phyloP scores from a whole-genome alignment of 92 coral and sea anemone genomes.

The Porites cylindrica region DNA sequence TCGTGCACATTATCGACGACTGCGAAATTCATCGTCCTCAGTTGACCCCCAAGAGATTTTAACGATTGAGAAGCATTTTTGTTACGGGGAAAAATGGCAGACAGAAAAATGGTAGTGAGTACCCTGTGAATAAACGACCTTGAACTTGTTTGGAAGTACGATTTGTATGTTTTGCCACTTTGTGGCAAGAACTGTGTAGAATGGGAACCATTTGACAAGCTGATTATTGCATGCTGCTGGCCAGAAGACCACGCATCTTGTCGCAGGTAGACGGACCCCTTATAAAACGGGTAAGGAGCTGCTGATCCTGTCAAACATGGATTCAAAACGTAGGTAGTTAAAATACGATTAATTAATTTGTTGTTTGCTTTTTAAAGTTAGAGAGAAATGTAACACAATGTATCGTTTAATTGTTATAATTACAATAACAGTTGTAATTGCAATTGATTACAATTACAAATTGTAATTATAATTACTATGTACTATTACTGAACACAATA shows the following conservation, averaged over 20 bases:
- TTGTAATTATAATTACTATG: too few species aligned
- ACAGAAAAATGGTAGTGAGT: not conserved
- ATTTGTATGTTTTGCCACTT: not conserved
- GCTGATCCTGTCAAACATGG: not conserved
- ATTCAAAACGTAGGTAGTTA: not conserved
- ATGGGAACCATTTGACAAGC: not conserved
- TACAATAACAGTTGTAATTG: too few species aligned
- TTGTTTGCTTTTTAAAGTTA: not conserved
- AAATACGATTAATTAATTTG: not conserved
- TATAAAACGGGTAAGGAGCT: too few species aligned
- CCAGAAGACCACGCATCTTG: not conserved
- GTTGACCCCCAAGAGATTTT: not conserved
- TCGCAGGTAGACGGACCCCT: too few species aligned
- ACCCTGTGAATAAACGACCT: not conserved
- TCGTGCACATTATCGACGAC: not conserved
- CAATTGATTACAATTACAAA: too few species aligned
- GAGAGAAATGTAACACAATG: conserved; percentile 10
- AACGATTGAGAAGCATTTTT: not conserved
- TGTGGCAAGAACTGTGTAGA: not conserved
- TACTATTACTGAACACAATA: too few species aligned
- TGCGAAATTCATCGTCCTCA: not conserved
- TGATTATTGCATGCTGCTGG: not conserved
- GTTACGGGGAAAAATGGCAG: not conserved
- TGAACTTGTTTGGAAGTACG: not conserved
- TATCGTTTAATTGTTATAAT: not conserved